Base-by-base conservation (phyloP, 2,888 invertebrate species). In the Drosophila prostipennis region DNA sequence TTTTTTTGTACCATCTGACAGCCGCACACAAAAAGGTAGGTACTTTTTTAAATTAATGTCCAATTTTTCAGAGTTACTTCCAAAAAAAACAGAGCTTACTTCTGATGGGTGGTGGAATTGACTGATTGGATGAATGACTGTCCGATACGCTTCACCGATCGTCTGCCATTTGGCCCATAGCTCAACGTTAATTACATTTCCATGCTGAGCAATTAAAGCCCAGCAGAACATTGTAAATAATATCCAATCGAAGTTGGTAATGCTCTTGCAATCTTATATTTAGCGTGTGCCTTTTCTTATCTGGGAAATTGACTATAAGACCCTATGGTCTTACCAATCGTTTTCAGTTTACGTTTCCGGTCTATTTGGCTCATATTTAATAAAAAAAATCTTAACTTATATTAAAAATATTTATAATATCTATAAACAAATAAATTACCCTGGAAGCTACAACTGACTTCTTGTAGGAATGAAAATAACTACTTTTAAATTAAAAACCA, bases 161-260 rank as follows among this genome's bases (percentile, higher is more conserved):
- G 26, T 26, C 16, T 7, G 29, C 16, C 34, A 59, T 43, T 42
- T 43, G 34, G 42, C 19, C 14, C 68, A 51, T 26, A 51, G 48
- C 75, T 71, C 46, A 42, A 58, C 43, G 61, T 75, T 78, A 80
- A 80, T 80, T 79, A 81, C 77, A 77, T 57, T 81, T 74, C 54
- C 72, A 74, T 76, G 72, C 55, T 48, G 36, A 69, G 78, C 68
- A 76, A 14, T 45, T 45, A 45, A 45, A n/a, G n/a, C 45, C 26
- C 26, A 26, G n/a, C 7, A 26, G 8, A 45, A 26, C 26, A 8
- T n/a, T 23, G 43, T 43, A 43, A 23, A 13, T 13, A 23, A 11
- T 32, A 23, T 29, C 11, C 5, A 45, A 37, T 14, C 39, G 11
- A 61, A 49, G 2, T 14, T 26, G 7, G 14, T 2, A 40, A 13